A percentile compares a stretch with the other conserved stretches of the same genome.
Evolutionary conservation across 1,140 invertebrate genomes (phyloP).

Genomic region (Heliothis subflexa): DNA sequence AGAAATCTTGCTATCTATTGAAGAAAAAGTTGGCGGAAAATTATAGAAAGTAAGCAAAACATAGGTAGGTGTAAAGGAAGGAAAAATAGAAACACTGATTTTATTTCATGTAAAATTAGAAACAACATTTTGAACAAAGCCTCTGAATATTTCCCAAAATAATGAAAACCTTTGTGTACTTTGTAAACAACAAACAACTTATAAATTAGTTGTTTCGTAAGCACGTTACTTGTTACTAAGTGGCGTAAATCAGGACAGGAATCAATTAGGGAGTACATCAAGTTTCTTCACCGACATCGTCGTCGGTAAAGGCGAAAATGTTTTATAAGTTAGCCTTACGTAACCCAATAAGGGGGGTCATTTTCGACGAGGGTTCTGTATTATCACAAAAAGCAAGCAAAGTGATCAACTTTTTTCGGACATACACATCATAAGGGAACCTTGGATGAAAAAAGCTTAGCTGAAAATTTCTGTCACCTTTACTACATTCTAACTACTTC

Average conservation of each 20-base stretch:
- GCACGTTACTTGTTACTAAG: not conserved
- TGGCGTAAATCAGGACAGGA: constrained; percentile 10
- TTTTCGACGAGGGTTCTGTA: not conserved
- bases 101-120: too few species aligned
- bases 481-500: constrained; percentile 1
- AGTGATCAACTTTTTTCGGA: not conserved
- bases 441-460: too few species aligned
- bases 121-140: not conserved
- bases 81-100: too few species aligned
- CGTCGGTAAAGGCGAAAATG: constrained; percentile 9
- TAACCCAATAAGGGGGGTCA: constrained; percentile 5
- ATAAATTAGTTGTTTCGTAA: constrained; percentile 19
- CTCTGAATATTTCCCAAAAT: constrained; percentile 7
- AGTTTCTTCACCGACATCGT: not conserved
- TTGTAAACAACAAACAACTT: constrained; percentile 24
- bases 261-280: constrained; percentile 17
- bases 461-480: not conserved
- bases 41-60: too few species aligned
- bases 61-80: too few species aligned
- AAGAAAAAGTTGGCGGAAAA: too few species aligned
- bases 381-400: not conserved
- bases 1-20: too few species aligned
- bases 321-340: constrained; percentile 12
- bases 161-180: constrained; percentile 12
- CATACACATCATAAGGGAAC: too few species aligned